A percentile compares a stretch with the other conserved stretches of the same genome.
phyloP scores from a whole-genome alignment of 2,113 vertebrate genomes.

The Python bivittatus region DNA sequence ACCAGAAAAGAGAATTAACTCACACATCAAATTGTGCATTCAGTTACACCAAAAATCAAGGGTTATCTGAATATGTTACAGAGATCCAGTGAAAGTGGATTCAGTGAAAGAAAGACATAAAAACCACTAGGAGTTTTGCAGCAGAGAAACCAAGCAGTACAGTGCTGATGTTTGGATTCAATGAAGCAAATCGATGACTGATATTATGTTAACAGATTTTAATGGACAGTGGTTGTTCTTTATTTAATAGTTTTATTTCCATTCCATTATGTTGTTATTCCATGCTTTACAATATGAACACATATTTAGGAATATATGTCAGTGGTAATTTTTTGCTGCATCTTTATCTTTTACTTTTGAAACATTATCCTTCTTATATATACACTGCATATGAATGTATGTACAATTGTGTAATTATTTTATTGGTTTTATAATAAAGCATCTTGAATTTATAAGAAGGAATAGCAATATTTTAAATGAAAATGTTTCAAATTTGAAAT shows the following conservation, averaged over 20 bases:
- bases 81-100: background rate
- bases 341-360: background rate
- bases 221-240: background rate
- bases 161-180: constrained; percentile 10
- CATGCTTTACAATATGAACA: background rate
- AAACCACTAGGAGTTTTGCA: background rate
- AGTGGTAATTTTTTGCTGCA: background rate
- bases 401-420: background rate
- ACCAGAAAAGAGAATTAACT: constrained; percentile 32
- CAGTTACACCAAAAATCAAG: constrained; percentile 20
- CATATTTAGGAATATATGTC: background rate
- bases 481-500: background rate
- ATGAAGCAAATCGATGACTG: background rate
- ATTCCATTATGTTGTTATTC: background rate
- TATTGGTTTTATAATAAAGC: background rate
- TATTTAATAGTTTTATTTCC: background rate
- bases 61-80: constrained; percentile 11
- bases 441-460: background rate
- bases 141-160: background rate
- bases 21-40: constrained; percentile 18
- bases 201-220: background rate
- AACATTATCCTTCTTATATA: background rate
- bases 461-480: background rate
- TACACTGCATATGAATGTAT: background rate
- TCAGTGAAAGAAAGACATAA: background rate